These are phyloP conservation scores for Vireo griseus DNA, from an alignment of 2,797 vertebrate genomes.

Conservation along the genomic window DNA sequence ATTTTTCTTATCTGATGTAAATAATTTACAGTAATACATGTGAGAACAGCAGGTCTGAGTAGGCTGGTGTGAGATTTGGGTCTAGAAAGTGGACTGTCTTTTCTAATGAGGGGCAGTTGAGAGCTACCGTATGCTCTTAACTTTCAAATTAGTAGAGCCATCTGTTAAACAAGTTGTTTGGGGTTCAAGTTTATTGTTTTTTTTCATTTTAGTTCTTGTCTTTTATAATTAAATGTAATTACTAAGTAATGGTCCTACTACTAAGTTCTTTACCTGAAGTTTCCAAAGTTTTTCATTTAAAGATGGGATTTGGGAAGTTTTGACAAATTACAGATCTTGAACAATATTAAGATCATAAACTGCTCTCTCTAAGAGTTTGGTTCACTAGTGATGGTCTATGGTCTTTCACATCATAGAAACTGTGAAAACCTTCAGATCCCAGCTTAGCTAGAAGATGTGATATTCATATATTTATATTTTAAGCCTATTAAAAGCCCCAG, in stretches of 20 bases:
- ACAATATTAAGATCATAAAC: neutral
- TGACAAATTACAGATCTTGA: neutral
- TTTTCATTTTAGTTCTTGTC: neutral
- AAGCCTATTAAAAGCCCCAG: neutral
- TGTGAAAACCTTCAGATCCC: neutral
- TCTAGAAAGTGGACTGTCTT: conserved; percentile 67
- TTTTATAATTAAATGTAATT: neutral
- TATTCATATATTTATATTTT: neutral
- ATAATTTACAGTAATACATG: conserved; percentile 72
- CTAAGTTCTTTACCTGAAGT: neutral
- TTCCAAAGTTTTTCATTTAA: neutral
- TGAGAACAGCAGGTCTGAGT: conserved; percentile 73
- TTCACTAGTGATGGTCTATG: neutral
- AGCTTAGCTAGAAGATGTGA: neutral
- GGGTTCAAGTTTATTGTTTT: neutral
- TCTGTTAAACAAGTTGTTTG: conserved; percentile 67
- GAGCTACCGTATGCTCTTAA: conserved; percentile 68
- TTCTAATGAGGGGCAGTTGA: conserved; percentile 73
- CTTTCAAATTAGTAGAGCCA: conserved; percentile 70
- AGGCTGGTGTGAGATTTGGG: conserved; percentile 52
- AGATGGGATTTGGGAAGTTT: neutral
- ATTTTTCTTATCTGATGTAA: conserved; percentile 65
- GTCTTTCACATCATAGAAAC: neutral
- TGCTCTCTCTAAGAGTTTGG: neutral
- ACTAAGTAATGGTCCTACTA: neutral